Percentiles rank a stretch among this genome's conserved stretches.
Evolutionary conservation across 2,888 invertebrate species (phyloP).

Genomic region (Xestia c-nigrum): DNA sequence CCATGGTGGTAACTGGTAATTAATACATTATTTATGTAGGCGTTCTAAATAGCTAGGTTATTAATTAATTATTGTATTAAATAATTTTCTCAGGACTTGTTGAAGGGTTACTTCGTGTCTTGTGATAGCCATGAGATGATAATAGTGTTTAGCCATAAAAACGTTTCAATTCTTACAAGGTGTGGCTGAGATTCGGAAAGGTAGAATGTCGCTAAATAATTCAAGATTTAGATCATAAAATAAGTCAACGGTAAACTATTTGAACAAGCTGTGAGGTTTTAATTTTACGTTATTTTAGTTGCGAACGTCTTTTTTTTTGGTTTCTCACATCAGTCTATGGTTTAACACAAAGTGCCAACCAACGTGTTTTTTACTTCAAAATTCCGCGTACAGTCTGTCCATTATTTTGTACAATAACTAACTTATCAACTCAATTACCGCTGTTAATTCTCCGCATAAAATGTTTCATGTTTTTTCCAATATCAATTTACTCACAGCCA

Average conservation of each 20-base stretch:
- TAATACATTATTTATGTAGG: slow-evolving; percentile 51
- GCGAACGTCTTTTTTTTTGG: neutral
- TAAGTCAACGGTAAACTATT: neutral
- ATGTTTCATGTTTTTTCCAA: slow-evolving; percentile 19
- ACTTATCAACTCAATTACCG: slow-evolving; percentile 44
- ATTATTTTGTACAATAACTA: slow-evolving; percentile 25
- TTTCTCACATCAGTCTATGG: neutral
- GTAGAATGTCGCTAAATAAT: neutral
- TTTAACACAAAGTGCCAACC: neutral
- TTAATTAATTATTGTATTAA: slow-evolving; percentile 23
- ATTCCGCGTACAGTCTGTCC: neutral
- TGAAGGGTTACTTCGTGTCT: neutral
- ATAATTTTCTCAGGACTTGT: neutral
- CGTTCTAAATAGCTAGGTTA: slow-evolving; percentile 37
- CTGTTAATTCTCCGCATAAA: slow-evolving; percentile 21
- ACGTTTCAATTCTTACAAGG: neutral
- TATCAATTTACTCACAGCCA: slow-evolving; percentile 37
- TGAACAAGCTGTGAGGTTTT: neutral
- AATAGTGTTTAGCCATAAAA: neutral
- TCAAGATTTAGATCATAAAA: neutral
- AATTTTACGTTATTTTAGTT: neutral
- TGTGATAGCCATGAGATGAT: neutral
- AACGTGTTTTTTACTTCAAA: slow-evolving; percentile 29
- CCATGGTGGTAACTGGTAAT: slow-evolving; percentile 20
- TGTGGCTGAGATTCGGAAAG: neutral